phyloP scores from a whole-genome alignment of 2,113 vertebrate species.

The Ivindomyrus marchei region DNA sequence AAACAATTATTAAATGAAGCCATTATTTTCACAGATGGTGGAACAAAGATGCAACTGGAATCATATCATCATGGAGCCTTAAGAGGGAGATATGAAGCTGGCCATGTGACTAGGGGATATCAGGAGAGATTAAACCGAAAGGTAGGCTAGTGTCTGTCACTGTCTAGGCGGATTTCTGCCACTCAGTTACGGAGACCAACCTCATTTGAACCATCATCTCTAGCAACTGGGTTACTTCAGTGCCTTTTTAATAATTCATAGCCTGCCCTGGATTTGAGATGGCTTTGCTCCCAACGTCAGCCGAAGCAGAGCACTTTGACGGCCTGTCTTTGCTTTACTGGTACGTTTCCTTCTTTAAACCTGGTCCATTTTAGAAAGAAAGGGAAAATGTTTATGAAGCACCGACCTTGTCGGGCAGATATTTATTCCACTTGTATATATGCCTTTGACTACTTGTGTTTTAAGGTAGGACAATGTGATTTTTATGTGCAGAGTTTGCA shows the following conservation, averaged over 20 bases:
- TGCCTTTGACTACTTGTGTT: not conserved
- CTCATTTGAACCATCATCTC: slow-evolving; percentile 39
- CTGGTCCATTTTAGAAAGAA: not conserved
- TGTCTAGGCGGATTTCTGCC: slow-evolving; percentile 50
- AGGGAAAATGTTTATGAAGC: not conserved
- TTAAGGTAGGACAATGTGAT: not conserved
- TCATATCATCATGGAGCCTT: slow-evolving; percentile 27
- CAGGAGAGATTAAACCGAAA: slow-evolving; percentile 70
- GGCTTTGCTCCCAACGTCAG: slow-evolving; percentile 62
- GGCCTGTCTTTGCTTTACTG: slow-evolving; percentile 75
- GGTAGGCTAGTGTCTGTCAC: slow-evolving; percentile 54
- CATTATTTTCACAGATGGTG: slow-evolving; percentile 19
- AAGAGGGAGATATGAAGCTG: slow-evolving; percentile 52
- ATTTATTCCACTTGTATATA: not conserved
- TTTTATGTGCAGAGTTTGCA: not conserved
- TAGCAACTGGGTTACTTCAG: slow-evolving; percentile 27
- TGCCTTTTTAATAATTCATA: slow-evolving; percentile 32
- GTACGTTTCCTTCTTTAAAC: slow-evolving; percentile 46
- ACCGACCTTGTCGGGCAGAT: not conserved
- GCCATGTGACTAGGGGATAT: slow-evolving; percentile 55
- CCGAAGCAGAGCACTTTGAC: slow-evolving; percentile 66
- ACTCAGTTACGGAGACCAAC: slow-evolving; percentile 48
- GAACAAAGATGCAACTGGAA: slow-evolving; percentile 16
- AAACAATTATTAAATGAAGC: not conserved
- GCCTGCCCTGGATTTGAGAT: slow-evolving; percentile 46